Conservation (phyloP, 1,140 invertebrate species). For the Macrocentrus cingulum region DNA sequence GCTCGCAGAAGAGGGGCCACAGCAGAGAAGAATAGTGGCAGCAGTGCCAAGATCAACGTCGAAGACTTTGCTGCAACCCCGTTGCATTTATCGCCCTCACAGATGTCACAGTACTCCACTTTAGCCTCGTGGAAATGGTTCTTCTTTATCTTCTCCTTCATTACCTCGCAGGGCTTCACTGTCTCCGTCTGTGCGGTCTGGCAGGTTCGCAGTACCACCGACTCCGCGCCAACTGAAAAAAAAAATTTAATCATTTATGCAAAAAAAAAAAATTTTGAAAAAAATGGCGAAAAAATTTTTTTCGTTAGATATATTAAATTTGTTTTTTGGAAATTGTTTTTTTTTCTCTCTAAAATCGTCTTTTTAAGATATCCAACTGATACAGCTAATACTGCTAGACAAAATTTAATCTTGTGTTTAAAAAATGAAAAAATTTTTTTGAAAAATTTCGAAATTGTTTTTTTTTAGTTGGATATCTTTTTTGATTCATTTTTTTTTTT, state of each 20-base stretch:
- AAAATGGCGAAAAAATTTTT: neutral
- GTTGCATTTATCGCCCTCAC: constrained; percentile 43
- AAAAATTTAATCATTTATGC: constrained; percentile 12
- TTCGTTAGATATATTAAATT: neutral
- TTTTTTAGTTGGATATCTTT: too few relatives aligned
- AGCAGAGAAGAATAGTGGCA: constrained; percentile 33
- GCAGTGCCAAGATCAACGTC: constrained; percentile 27
- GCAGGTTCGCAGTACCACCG: constrained; percentile 42
- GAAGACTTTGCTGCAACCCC: constrained; percentile 26
- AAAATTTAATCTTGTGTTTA: too few relatives aligned
- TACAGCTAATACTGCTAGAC: too few relatives aligned
- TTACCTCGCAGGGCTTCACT: constrained; percentile 40
- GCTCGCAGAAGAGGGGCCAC: constrained; percentile 25
- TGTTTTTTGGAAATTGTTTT: too few relatives aligned
- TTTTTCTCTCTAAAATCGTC: too few relatives aligned
- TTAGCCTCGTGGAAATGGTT: neutral
- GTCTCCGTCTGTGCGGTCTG: constrained; percentile 40
- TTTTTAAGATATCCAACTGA: too few relatives aligned
- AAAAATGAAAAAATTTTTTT: too few relatives aligned
- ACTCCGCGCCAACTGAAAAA: constrained; percentile 31
- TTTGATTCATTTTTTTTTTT: too few relatives aligned
- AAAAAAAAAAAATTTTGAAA: too few relatives aligned
- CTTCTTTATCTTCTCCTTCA: constrained; percentile 25
- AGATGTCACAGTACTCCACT: constrained; percentile 38
- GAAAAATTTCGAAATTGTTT: too few relatives aligned